Conservation (phyloP, 2,888 invertebrate species). For the Rambutsinella grinnellia region DNA sequence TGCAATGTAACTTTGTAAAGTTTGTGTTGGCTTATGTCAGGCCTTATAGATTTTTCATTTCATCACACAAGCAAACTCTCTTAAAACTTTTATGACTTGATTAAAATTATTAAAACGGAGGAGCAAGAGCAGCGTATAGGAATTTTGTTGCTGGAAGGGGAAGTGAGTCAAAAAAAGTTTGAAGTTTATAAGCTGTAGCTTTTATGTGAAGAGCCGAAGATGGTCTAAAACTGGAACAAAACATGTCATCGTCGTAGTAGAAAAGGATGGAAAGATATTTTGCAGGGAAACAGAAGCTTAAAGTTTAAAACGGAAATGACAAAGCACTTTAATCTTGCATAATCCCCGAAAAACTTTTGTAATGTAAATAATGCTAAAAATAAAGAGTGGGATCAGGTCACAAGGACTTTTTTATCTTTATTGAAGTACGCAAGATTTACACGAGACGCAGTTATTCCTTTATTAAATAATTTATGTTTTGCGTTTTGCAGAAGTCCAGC, state of each 20-base stretch:
- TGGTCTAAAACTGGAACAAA: constrained; percentile 2
- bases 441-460: not conserved
- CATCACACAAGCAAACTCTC: constrained; percentile 29
- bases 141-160: not conserved
- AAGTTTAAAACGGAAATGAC: not conserved
- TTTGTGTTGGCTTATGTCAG: not conserved
- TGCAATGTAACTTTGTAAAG: no score
- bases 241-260: not conserved
- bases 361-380: not conserved
- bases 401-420: not conserved
- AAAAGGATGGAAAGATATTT: not conserved
- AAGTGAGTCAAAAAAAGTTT: not conserved
- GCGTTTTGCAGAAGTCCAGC: constrained; percentile 63
- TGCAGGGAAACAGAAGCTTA: no score
- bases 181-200: not conserved
- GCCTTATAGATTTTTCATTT: constrained; percentile 39
- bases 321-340: constrained; percentile 8
- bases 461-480: constrained; percentile 16
- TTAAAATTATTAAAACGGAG: constrained; percentile 47
- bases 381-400: constrained; percentile 19
- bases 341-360: not conserved
- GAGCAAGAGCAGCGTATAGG: not conserved
- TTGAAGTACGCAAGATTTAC: constrained; percentile 10
- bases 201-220: not conserved
- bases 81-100: constrained; percentile 53